These are phyloP conservation scores for Eurosta solidaginis DNA, from an alignment of 1,140 invertebrate genomes.

Conservation along the genomic window DNA sequence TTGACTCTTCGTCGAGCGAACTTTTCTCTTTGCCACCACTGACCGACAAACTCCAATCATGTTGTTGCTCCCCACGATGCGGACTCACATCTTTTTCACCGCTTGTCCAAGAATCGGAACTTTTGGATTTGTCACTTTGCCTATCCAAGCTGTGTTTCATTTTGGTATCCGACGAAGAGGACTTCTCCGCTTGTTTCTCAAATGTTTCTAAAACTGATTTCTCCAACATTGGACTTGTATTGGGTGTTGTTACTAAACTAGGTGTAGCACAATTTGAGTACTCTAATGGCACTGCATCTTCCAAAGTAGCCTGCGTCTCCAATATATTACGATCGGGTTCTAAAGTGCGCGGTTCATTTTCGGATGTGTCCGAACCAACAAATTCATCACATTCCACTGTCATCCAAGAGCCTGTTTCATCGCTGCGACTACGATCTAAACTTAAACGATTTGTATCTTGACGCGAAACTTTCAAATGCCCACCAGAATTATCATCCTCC, in stretches of 20 bases:
- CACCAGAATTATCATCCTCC: conserved; percentile 51
- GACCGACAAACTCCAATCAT: conserved; percentile 61
- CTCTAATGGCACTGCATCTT: conserved; percentile 52
- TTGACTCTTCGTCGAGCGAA: conserved; percentile 75
- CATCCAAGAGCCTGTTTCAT: conserved; percentile 67
- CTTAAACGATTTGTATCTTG: conserved; percentile 52
- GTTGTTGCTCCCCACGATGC: conserved; percentile 45
- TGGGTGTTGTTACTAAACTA: conserved; percentile 54
- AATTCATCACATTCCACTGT: conserved; percentile 69
- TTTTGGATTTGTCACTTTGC: conserved; percentile 68
- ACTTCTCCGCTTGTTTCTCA: conserved; percentile 40
- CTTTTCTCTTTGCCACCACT: conserved; percentile 65
- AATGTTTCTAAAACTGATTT: conserved; percentile 54
- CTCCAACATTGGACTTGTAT: conserved; percentile 54
- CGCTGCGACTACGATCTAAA: conserved; percentile 62
- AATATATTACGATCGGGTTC: conserved; percentile 53
- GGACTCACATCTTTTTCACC: conserved; percentile 66
- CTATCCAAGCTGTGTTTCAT: conserved; percentile 64
- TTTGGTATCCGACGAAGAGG: conserved; percentile 44
- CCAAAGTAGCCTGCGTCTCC: conserved; percentile 55
- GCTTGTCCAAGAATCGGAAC: conserved; percentile 69
- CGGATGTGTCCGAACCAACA: conserved; percentile 63
- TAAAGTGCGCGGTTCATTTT: conserved; percentile 56
- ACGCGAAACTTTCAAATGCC: conserved; percentile 49
- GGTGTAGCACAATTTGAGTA: conserved; percentile 56